A percentile compares a stretch with the other conserved stretches of the same genome.
phyloP scores from a whole-genome alignment of 2,113 vertebrate species.

The Seriola dumerili region DNA sequence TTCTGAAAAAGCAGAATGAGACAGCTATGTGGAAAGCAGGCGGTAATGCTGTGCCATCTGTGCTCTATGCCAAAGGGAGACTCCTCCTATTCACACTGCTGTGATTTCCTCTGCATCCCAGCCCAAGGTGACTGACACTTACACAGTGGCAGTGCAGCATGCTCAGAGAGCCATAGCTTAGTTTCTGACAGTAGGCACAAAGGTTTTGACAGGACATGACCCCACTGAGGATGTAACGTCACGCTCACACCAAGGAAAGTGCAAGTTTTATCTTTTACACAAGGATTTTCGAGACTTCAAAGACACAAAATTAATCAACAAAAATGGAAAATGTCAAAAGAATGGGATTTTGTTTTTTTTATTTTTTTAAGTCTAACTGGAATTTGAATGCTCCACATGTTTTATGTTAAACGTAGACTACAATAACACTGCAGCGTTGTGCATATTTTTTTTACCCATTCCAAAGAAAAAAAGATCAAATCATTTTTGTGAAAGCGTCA shows the following conservation, averaged over 20 bases:
- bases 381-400: no score
- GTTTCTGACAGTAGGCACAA: conserved; percentile 73
- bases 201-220: conserved; percentile 74
- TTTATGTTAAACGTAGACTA: background rate
- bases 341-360: background rate
- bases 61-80: conserved; percentile 66
- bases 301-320: conserved; percentile 9
- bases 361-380: background rate
- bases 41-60: conserved; percentile 66
- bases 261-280: conserved; percentile 21
- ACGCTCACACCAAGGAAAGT: conserved; percentile 19
- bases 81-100: conserved; percentile 68
- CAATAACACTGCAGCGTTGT: background rate
- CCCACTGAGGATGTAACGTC: conserved; percentile 52
- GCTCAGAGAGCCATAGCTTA: conserved; percentile 73
- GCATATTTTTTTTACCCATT: background rate
- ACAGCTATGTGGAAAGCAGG: conserved; percentile 18
- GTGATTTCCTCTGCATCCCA: conserved; percentile 69
- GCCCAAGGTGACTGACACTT: conserved; percentile 78
- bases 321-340: background rate
- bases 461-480: no score
- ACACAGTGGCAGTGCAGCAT: conserved; percentile 71
- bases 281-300: background rate
- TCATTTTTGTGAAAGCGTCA: background rate
- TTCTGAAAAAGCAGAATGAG: conserved; percentile 31